Conservation (phyloP, 2,888 invertebrate species). For the Amphipyra tragopoginis region DNA sequence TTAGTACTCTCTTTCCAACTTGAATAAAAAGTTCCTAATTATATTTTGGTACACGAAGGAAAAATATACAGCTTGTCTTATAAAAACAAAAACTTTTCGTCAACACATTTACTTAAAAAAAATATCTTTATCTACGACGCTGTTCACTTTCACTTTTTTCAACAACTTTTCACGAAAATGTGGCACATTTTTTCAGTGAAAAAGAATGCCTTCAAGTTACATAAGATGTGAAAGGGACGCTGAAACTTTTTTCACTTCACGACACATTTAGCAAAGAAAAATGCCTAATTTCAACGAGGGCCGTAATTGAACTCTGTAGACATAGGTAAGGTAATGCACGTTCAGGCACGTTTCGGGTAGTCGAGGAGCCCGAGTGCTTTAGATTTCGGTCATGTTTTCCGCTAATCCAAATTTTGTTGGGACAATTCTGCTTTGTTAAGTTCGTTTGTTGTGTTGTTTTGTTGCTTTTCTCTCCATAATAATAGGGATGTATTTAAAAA, state of each 20-base stretch:
- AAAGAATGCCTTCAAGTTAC: slow-evolving; percentile 49
- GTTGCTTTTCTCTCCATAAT: too few relatives aligned
- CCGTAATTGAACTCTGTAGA: slow-evolving; percentile 56
- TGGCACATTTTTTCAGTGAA: slow-evolving; percentile 36
- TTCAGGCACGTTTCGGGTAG: slow-evolving; percentile 53
- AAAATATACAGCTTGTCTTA: slow-evolving; percentile 6
- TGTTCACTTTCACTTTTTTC: slow-evolving; percentile 36
- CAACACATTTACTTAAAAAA: slow-evolving; percentile 20
- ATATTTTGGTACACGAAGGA: slow-evolving; percentile 1
- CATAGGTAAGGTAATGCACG: slow-evolving; percentile 58
- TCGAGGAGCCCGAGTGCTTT: slow-evolving; percentile 15
- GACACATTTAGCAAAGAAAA: slow-evolving; percentile 62
- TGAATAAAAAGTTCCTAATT: too few relatives aligned
- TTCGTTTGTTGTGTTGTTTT: too few relatives aligned
- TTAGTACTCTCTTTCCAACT: too few relatives aligned
- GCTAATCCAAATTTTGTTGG: not conserved
- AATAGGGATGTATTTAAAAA: too few relatives aligned
- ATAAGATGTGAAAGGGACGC: slow-evolving; percentile 34
- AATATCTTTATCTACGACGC: slow-evolving; percentile 38
- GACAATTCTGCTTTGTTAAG: too few relatives aligned
- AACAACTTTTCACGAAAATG: slow-evolving; percentile 45
- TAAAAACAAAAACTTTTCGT: slow-evolving; percentile 9
- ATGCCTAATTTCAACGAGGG: slow-evolving; percentile 60
- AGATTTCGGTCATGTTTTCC: not conserved
- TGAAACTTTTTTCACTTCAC: slow-evolving; percentile 58